Percentiles rank a stretch among this genome's conserved stretches.
Conservation (phyloP, 2,797 vertebrate genomes). For the Scolopax bukidnonensis region DNA sequence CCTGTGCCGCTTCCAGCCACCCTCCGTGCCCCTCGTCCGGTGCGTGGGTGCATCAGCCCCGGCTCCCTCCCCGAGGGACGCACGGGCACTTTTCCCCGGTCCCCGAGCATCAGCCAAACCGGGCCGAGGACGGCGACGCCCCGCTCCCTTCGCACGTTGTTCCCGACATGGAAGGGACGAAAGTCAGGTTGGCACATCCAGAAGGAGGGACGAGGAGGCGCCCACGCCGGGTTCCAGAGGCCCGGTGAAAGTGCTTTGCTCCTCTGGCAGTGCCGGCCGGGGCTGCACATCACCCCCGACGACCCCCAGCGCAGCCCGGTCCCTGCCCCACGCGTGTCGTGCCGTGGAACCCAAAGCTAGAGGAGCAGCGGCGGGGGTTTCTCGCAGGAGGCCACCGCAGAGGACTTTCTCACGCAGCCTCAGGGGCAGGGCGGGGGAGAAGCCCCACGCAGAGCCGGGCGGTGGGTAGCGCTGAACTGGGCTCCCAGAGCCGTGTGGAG, state of each 20-base stretch:
- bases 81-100: not conserved
- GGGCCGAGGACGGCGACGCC: not conserved
- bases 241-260: not conserved
- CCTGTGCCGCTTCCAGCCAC: not conserved
- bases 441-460: not conserved
- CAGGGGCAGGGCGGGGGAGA: not conserved
- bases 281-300: not conserved
- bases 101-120: not conserved
- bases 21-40: not conserved
- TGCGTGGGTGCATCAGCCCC: not conserved
- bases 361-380: not conserved
- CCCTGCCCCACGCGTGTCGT: not conserved
- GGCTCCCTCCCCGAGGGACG: not conserved
- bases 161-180: not conserved
- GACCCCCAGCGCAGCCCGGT: not conserved
- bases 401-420: not conserved
- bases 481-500: not conserved
- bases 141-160: not conserved
- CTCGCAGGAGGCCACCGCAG: too few relatives aligned
- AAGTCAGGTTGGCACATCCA: not conserved
- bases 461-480: not conserved
- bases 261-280: not conserved
- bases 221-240: not conserved
- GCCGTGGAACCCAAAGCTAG: not conserved
- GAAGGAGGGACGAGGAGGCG: not conserved